A percentile compares a stretch with the other conserved stretches of the same genome.
phyloP scores from a whole-genome alignment of 1,140 invertebrate genomes.

The Cydia strobilella region DNA sequence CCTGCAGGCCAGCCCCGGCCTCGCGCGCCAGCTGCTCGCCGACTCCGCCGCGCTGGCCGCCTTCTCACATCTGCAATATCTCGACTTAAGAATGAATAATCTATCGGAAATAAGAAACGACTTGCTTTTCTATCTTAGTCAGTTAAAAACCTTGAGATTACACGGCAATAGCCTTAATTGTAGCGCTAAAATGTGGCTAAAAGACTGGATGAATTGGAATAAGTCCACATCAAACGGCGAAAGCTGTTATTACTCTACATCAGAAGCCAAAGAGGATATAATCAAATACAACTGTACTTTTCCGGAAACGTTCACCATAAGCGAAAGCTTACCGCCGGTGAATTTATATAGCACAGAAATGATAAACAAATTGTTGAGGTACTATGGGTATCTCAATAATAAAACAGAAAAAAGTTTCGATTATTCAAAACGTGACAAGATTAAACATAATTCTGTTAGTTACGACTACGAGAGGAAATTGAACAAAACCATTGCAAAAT shows the following conservation, averaged over 20 bases:
- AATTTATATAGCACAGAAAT: constrained; percentile 76
- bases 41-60: constrained; percentile 86
- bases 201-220: constrained; percentile 82
- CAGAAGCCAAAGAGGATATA: constrained; percentile 66
- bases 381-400: constrained; percentile 73
- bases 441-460: constrained; percentile 36
- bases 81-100: constrained; percentile 85
- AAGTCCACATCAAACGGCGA: constrained; percentile 78
- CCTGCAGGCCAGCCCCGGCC: constrained; percentile 86
- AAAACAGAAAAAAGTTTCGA: constrained; percentile 60
- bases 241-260: constrained; percentile 71
- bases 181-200: constrained; percentile 83
- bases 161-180: constrained; percentile 85
- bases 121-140: constrained; percentile 85
- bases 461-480: constrained; percentile 4
- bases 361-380: constrained; percentile 73
- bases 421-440: constrained; percentile 44
- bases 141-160: constrained; percentile 82
- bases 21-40: constrained; percentile 84
- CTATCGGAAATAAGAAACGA: constrained; percentile 82
- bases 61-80: constrained; percentile 83
- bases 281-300: constrained; percentile 75
- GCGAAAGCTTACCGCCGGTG: constrained; percentile 71
- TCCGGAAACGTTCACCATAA: constrained; percentile 74
- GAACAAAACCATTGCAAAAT: constrained; percentile 9